Base-by-base conservation (phyloP, 1,140 invertebrate genomes). In the Cherax quadricarinatus region DNA sequence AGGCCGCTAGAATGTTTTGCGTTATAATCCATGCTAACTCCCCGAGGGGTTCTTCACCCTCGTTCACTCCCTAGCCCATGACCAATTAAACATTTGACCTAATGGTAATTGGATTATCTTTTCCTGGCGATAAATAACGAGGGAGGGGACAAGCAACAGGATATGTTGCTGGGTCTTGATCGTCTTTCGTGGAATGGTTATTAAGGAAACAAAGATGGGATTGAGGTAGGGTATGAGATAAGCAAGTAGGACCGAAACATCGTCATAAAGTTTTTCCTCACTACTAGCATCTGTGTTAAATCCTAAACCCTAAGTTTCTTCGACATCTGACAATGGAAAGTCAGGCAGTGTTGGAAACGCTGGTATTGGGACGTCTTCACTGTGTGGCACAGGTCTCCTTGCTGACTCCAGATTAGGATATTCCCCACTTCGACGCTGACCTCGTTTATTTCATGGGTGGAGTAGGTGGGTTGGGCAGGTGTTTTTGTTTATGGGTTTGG, bases 41-140 rank as follows among this genome's bases (percentile, higher is more conserved):
- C 82, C 82, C 62, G n/a, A 14, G 53, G 24, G 51, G n/a, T 57
- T 57, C 18, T 4, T 30, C 16, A 57, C 53, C 48, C 48, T 51
- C 79, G 4, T 0, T 48, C 79, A 9, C 21, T 4, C 79, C 78
- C 12, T 18, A 41, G 30, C n/a, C 70, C 70, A 6, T 12, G 5
- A 24, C 70, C 70, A 75, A 75, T 75, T 75, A 75, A 30, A 75
- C 70, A 75, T 75, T 75, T 24, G n/a, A 75, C 70, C 70, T 30
- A 75, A 75, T 75, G 70, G 70, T 75, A 75, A 75, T 75, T 75
- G 70, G 70, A 75, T 75, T 75, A 75, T 75, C 70, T 75, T 30
- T 75, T n/a, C 70, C 21, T 10, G n/a, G 70, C n/a, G n/a, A 75
- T 75, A 75, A 75, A 75, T 75, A 75, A 75, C 70, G n/a, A 75